A percentile compares a stretch with the other conserved stretches of the same genome.
phyloP scores from a whole-genome alignment of 2,888 invertebrate species.

The Chrysolina oricalcia region DNA sequence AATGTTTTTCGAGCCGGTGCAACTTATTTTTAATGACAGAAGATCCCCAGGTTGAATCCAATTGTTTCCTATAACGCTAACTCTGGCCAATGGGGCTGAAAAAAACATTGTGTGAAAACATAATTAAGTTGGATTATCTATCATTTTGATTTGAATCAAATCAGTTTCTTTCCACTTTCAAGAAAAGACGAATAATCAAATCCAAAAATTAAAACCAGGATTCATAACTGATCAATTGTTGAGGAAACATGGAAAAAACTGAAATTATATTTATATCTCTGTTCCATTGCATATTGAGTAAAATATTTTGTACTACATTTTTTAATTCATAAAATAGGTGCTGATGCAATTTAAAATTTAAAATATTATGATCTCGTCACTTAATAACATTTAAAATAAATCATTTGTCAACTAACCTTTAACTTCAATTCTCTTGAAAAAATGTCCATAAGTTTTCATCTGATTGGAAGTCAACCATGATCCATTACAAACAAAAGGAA shows the following conservation, averaged over 20 bases:
- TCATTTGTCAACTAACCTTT: slow-evolving; percentile 75
- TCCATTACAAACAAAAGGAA: slow-evolving; percentile 76
- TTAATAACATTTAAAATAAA: slow-evolving; percentile 1
- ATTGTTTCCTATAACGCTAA: slow-evolving; percentile 83
- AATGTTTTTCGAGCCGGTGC: slow-evolving; percentile 84
- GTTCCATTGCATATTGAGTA: too few relatives aligned
- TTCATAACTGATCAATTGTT: too few relatives aligned
- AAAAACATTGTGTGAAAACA: background rate
- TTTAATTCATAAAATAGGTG: too few relatives aligned
- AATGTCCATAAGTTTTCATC: slow-evolving; percentile 83
- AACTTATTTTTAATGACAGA: slow-evolving; percentile 80
- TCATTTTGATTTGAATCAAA: background rate
- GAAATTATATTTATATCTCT: too few relatives aligned
- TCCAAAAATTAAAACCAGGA: too few relatives aligned
- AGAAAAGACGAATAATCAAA: too few relatives aligned
- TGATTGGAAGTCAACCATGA: slow-evolving; percentile 78
- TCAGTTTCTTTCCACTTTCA: background rate
- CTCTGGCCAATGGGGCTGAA: slow-evolving; percentile 81
- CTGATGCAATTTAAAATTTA: too few relatives aligned
- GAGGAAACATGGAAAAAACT: too few relatives aligned
- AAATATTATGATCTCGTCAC: background rate
- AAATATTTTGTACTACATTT: too few relatives aligned
- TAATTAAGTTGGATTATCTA: too few relatives aligned
- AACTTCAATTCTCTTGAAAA: slow-evolving; percentile 77
- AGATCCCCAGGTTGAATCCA: slow-evolving; percentile 90